Evolutionary conservation across 1,140 invertebrate genomes (phyloP).

Genomic region (Aricia agestis): DNA sequence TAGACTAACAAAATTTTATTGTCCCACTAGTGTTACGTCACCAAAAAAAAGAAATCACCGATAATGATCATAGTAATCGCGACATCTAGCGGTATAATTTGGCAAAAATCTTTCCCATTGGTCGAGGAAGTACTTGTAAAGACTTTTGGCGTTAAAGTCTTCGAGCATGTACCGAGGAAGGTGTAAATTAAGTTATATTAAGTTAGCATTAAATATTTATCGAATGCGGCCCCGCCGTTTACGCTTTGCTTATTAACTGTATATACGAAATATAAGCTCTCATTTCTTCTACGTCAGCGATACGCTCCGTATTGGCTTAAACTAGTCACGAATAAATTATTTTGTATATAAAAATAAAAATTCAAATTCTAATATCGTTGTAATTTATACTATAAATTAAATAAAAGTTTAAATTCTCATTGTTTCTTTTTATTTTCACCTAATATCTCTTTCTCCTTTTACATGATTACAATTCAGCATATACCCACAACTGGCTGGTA

Average conservation of each 20-base stretch:
- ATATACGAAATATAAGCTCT: constrained; percentile 32
- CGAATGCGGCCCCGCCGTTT: constrained; percentile 49
- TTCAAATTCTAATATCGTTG: neutral
- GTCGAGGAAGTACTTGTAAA: constrained; percentile 58
- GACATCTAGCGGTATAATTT: neutral
- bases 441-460: no score
- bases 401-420: constrained; percentile 4
- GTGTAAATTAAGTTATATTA: constrained; percentile 19
- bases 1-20: no score
- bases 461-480: no score
- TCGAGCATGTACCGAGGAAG: constrained; percentile 51
- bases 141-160: constrained; percentile 73
- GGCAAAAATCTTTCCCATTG: neutral
- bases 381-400: constrained; percentile 8
- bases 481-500: no score
- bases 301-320: constrained; percentile 14
- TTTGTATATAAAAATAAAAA: constrained; percentile 13
- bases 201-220: constrained; percentile 9
- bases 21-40: no score
- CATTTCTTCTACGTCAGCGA: neutral
- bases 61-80: no score
- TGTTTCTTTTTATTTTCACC: neutral
- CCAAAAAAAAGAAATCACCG: no score
- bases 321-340: constrained; percentile 13
- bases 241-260: constrained; percentile 52